Evolutionary conservation across 2,888 invertebrate genomes (phyloP), one percentile per base, ranked within the genome.

Genomic region (Leucophora obtusa): DNA sequence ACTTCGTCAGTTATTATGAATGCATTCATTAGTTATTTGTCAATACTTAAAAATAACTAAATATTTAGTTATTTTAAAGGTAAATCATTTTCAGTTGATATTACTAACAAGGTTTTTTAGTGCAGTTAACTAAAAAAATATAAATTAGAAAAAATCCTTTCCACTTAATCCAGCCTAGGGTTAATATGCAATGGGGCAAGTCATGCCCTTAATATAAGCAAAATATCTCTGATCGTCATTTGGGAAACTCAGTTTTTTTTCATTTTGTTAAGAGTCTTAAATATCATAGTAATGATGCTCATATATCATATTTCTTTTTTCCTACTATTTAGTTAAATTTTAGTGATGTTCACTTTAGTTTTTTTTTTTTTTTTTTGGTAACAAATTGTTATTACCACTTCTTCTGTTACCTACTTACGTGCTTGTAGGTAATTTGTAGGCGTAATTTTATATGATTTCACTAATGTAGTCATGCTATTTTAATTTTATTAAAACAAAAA

Each of bases 381-480:
- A 11, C 35, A 33, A 51, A 63, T 24, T 33, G 51, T 62, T 47
- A 35, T 56, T 69, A 21, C 51, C 2, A 9, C 28, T 33, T 33
- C 14, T 62, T 47, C n/a, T 47, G 10, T 38, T 38, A 11, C 10
- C 10, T 10, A 10, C 38, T 65, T 69, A 51, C 73, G 78, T 79
- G 73, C 56, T 50, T 53, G 10, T 38, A 21, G 59, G 65, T 54
- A 74, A 60, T 79, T 79, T 79, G 70, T 59, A 66, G 70, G 70
- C 60, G 79, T 70, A 74, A 69, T 79, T 70, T 74, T 65, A 38
- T 74, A 58, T 54, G 59, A 70, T 70, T 74, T 71, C 38, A n/a
- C 50, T 72, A 62, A 68, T 54, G 66, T 60, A 59, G 60, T 72
- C 50, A 68, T 78, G 66, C 56, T 6, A 63, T 72, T 72, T 63